Percentiles rank a stretch among this genome's conserved stretches.
Evolutionary conservation across 2,113 vertebrate species (phyloP).

Genomic region (Procavia capensis): DNA sequence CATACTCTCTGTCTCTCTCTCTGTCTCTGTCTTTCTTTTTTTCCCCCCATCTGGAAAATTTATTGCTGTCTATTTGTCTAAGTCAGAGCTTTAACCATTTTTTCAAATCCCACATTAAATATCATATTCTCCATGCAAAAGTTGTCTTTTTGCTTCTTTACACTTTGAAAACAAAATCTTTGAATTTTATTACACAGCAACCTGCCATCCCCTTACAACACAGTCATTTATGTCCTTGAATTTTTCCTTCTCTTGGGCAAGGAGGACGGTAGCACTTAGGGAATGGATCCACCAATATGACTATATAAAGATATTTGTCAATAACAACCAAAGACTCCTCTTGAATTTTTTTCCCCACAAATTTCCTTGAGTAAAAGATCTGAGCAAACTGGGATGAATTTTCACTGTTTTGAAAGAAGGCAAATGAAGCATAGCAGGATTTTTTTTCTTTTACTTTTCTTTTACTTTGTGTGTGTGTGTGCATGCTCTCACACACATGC

Average conservation of each 20-base stretch:
- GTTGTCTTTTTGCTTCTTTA: constrained; percentile 1
- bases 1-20: not conserved
- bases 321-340: not conserved
- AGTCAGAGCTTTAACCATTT: not conserved
- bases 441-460: not conserved
- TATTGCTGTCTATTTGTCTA: constrained; percentile 26
- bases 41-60: not conserved
- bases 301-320: constrained; percentile 33
- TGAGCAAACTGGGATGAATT: not conserved
- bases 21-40: too few species aligned
- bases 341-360: not conserved
- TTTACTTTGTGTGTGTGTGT: not conserved
- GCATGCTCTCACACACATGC: not conserved
- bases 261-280: not conserved
- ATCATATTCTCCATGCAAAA: constrained; percentile 22
- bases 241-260: constrained; percentile 7
- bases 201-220: not conserved
- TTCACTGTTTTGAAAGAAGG: not conserved
- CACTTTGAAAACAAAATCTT: constrained; percentile 58
- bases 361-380: constrained; percentile 20
- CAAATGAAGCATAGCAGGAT: not conserved
- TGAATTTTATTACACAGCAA: constrained; percentile 46
- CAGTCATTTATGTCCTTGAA: constrained; percentile 32
- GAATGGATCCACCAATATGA: not conserved
- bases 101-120: constrained; percentile 55